These are phyloP conservation scores for Watersipora subatra DNA, from an alignment of 1,140 invertebrate genomes.

Conservation along the genomic window DNA sequence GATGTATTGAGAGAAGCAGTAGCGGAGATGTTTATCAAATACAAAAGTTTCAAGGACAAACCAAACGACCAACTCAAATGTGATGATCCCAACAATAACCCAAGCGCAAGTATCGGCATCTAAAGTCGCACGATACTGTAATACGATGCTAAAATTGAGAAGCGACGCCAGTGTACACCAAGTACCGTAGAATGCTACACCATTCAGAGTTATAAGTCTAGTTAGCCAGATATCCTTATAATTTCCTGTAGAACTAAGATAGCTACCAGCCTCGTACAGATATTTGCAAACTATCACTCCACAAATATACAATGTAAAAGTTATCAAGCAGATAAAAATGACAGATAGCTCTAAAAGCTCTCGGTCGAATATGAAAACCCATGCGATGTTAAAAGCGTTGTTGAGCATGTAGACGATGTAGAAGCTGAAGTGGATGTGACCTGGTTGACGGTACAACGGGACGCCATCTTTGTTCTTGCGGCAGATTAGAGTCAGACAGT, in stretches of 20 bases:
- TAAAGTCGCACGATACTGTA: conserved; percentile 12
- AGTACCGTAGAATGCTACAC: conserved; percentile 20
- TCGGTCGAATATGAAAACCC: conserved; percentile 26
- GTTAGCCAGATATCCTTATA: conserved; percentile 15
- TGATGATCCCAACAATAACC: conserved; percentile 11
- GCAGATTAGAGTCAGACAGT: conserved; percentile 11
- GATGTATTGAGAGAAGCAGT: conserved; percentile 16
- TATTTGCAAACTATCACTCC: conserved; percentile 9
- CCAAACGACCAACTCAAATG: conserved; percentile 8
- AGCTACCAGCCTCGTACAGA: conserved; percentile 1
- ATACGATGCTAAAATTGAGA: conserved; percentile 18
- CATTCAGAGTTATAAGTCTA: conserved; percentile 20
- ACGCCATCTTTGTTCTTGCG: conserved; percentile 13
- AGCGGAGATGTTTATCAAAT: conserved; percentile 16
- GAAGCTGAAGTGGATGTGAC: conserved; percentile 11
- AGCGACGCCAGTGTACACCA: conserved; percentile 19
- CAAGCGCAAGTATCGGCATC: conserved; percentile 7
- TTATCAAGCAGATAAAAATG: conserved; percentile 4
- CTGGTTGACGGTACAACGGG: conserved; percentile 18
- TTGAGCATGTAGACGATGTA: conserved; percentile 14
- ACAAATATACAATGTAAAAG: conserved; percentile 9
- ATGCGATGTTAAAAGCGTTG: conserved; percentile 14
- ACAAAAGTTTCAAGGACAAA: conserved; percentile 13
- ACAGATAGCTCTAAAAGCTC: conserved; percentile 5
- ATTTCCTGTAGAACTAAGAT: neutral